These are phyloP conservation scores for Noctua janthe DNA, from an alignment of 2,888 invertebrate genomes.

Conservation along the genomic window DNA sequence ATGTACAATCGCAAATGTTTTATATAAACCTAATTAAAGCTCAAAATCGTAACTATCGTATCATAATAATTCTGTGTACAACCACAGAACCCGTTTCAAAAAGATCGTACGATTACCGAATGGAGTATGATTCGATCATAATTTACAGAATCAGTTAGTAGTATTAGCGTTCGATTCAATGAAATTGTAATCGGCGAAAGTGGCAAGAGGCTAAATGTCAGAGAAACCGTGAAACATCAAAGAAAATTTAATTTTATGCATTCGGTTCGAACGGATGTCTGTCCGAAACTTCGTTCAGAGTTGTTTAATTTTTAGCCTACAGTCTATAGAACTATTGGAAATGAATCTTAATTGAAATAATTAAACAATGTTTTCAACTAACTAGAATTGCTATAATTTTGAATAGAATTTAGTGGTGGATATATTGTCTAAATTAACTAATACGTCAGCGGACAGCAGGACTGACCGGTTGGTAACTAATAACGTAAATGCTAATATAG, in stretches of 20 bases:
- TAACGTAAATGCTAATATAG: background rate
- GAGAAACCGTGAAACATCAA: constrained; percentile 51
- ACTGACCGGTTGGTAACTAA: constrained; percentile 1
- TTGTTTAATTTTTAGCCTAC: background rate
- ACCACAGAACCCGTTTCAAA: constrained; percentile 70
- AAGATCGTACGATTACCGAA: constrained; percentile 37
- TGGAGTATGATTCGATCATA: constrained; percentile 42
- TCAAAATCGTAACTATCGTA: constrained; percentile 70
- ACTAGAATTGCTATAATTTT: background rate
- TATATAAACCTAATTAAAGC: constrained; percentile 27
- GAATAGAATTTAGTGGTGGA: constrained; percentile 1
- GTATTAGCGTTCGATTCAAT: constrained; percentile 66
- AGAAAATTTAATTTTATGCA: constrained; percentile 43
- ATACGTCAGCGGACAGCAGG: background rate
- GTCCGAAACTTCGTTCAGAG: background rate
- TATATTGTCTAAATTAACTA: background rate
- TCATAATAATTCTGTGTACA: constrained; percentile 65
- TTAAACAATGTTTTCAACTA: background rate
- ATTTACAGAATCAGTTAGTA: constrained; percentile 43
- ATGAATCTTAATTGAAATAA: background rate
- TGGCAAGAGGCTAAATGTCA: constrained; percentile 59
- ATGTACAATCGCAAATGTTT: constrained; percentile 27
- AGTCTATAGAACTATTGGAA: background rate
- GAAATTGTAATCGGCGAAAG: constrained; percentile 70
- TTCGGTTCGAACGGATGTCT: constrained; percentile 38